Conservation (phyloP, 1,140 invertebrate species). For the Epicauta chinensis region DNA sequence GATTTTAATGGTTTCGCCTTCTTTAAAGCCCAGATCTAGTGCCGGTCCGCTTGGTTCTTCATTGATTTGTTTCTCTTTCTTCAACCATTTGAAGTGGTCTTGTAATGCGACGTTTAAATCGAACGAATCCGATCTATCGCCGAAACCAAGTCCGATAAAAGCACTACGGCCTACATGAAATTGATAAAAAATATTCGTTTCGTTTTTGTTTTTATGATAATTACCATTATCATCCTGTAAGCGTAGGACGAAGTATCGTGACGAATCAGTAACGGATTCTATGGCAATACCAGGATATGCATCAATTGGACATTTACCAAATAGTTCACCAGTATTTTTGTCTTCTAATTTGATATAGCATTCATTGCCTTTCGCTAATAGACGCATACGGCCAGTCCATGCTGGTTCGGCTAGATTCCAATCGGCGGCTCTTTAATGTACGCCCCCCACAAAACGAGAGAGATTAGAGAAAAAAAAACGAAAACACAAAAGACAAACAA, state of each 20-base stretch:
- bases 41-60: conserved; percentile 77
- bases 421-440: conserved; percentile 97
- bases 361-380: conserved; percentile 82
- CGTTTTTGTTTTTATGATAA: conserved; percentile 17
- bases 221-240: conserved; percentile 90
- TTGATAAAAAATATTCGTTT: not conserved
- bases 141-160: conserved; percentile 97
- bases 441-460: no score
- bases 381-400: conserved; percentile 90
- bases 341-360: conserved; percentile 93
- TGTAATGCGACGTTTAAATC: conserved; percentile 98
- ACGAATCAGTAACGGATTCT: conserved; percentile 95
- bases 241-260: conserved; percentile 95
- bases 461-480: conserved; percentile 21
- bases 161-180: conserved; percentile 71
- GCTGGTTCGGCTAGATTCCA: conserved; percentile 96
- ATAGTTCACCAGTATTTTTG: conserved; percentile 89
- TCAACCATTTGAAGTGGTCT: conserved; percentile 97
- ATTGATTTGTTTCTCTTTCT: conserved; percentile 84
- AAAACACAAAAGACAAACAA: not conserved
- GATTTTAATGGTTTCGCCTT: conserved; percentile 97
- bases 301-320: conserved; percentile 97
- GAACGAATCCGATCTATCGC: conserved; percentile 97
- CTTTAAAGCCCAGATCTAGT: conserved; percentile 95
- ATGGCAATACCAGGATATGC: conserved; percentile 90